A percentile compares a stretch with the other conserved stretches of the same genome.
Conservation (phyloP, 2,888 invertebrate species). For the Corythucha ciliata region DNA sequence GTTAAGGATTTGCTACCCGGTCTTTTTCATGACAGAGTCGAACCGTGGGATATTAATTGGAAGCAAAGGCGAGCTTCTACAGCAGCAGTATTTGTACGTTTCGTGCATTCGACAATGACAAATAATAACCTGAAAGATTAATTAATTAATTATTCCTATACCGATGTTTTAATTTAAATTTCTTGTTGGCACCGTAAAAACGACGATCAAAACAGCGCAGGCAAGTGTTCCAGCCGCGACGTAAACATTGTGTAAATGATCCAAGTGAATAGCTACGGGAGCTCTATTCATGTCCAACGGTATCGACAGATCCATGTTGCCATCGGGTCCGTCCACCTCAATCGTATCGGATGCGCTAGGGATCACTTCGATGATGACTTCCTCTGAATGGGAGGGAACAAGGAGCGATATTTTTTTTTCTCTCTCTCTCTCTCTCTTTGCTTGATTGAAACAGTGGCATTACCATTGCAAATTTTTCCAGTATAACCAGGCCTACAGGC, state of each 20-base stretch:
- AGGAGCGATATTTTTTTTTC: constrained; percentile 11
- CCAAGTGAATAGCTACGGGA: constrained; percentile 48
- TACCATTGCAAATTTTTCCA: constrained; percentile 71
- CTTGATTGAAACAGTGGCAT: constrained; percentile 32
- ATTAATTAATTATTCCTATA: not conserved
- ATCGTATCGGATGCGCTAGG: constrained; percentile 31
- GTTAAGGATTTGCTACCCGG: constrained; percentile 22
- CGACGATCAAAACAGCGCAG: constrained; percentile 63
- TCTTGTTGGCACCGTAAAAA: constrained; percentile 54
- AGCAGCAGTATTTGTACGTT: constrained; percentile 51
- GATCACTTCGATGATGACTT: constrained; percentile 58
- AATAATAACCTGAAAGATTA: constrained; percentile 56
- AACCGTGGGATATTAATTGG: constrained; percentile 36
- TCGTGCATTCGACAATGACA: constrained; percentile 72
- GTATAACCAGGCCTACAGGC: constrained; percentile 69
- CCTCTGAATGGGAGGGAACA: constrained; percentile 51
- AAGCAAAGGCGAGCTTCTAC: constrained; percentile 36
- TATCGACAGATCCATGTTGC: constrained; percentile 34
- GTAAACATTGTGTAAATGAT: constrained; percentile 64
- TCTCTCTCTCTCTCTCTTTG: too few relatives aligned
- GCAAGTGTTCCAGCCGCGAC: constrained; percentile 68
- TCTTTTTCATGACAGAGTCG: constrained; percentile 33
- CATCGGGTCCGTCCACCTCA: constrained; percentile 32
- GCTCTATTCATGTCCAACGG: constrained; percentile 29
- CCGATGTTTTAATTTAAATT: constrained; percentile 6